A percentile compares a stretch with the other conserved stretches of the same genome.
Evolutionary conservation across 2,888 invertebrate species (phyloP).

Genomic region (Lordiphosa fenestrarum): DNA sequence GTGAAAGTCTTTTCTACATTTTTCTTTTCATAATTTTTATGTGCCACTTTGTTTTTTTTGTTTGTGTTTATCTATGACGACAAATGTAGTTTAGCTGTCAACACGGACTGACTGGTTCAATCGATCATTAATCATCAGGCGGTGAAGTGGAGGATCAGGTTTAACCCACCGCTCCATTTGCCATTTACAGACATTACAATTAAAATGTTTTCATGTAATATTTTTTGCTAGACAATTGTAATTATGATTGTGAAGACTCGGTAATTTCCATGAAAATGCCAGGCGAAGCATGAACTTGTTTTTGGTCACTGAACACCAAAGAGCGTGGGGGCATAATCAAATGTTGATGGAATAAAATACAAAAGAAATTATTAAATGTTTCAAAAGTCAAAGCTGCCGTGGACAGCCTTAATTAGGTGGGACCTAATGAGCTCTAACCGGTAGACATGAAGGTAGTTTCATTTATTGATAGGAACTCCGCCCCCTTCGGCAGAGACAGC

Average conservation of each 20-base stretch:
- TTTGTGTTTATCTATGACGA: conserved; percentile 16
- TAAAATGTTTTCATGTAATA: conserved; percentile 59
- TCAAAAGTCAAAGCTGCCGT: conserved; percentile 20
- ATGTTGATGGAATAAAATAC: conserved; percentile 3
- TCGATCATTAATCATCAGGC: conserved; percentile 42
- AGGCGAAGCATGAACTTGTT: conserved; percentile 64
- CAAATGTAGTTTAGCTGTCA: conserved; percentile 64
- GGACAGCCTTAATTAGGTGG: conserved; percentile 27
- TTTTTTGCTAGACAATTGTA: conserved; percentile 14
- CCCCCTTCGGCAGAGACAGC: conserved; percentile 8
- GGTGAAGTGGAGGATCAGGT: conserved; percentile 12
- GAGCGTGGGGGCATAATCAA: conserved; percentile 15
- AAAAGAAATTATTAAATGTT: conserved; percentile 24
- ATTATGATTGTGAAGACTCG: conserved; percentile 46
- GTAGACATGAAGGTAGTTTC: conserved; percentile 23
- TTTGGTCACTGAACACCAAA: conserved; percentile 52
- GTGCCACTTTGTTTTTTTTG: conserved; percentile 41
- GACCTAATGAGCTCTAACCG: conserved; percentile 40
- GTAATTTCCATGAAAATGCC: conserved; percentile 47
- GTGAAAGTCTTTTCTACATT: conserved; percentile 48
- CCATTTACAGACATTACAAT: conserved; percentile 58
- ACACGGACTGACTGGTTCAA: conserved; percentile 27
- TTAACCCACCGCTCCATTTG: conserved; percentile 11
- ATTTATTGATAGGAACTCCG: conserved; percentile 11
- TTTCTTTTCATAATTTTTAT: conserved; percentile 19